Evolutionary conservation across 1,140 invertebrate genomes (phyloP), one percentile per base, ranked within the genome.

Genomic region (Aphelenchoides fujianensis): DNA sequence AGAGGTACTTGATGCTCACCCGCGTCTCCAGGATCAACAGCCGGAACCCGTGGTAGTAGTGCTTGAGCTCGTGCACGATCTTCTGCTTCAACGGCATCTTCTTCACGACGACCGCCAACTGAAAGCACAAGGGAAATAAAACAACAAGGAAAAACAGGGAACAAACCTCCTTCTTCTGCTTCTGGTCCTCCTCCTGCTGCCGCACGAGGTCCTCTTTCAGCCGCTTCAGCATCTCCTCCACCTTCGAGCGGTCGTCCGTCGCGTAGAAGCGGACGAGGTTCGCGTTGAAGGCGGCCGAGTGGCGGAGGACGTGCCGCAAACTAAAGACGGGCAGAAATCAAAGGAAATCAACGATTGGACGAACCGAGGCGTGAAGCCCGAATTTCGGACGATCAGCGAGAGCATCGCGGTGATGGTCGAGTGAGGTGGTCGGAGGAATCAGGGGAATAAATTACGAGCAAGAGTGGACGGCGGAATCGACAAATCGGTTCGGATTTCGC

Each of bases 21-120:
- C 91, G 92, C 59, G 94, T 90, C 84, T 98, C 95, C 70, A 98
- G 91, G 74, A 91, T 91, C 1, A 98, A 87, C 75, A 99, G 87
- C 71, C 92, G 89, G 86, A 98, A 98, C 1, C 96, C 96, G 88
- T 98, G 93, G 84, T 97, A 98, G 85, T 98, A 98, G 86, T 98
- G 96, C 48, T 91, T 85, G 2, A 94, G 69, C 86, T 96, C 95
- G 84, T 91, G 80, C 82, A 91, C 89, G 64, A 95, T 87, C 79
- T 89, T 89, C 82, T 91, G 87, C 85, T 70, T 77, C 12, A 79
- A 28, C 1, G 78, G 68, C 19, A 48, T 61, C 37, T 79, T 79
- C 32, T 61, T 52, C 32, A 54, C 48, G 2, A 34, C 37, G n/a
- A 61, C 66, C n/a, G 27, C 41, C 32, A 76, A 36, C 74, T 76